These are phyloP conservation scores for Prosapia bicincta DNA, from an alignment of 2,888 invertebrate species.

Conservation along the genomic window DNA sequence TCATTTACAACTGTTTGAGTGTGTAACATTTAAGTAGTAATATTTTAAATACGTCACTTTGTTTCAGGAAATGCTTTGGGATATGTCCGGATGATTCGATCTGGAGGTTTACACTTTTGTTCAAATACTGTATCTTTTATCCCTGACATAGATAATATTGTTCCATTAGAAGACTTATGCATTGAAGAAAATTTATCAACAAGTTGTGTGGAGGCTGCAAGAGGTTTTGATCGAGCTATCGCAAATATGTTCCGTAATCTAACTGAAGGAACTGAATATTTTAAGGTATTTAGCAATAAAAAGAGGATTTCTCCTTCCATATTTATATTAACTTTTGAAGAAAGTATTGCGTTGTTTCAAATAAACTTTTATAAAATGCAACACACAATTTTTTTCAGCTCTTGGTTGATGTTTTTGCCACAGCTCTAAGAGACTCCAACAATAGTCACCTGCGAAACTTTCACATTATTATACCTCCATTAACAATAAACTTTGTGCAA, in stretches of 20 bases:
- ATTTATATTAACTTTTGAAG: no score
- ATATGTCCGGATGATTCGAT: constrained; percentile 89
- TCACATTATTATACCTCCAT: constrained; percentile 87
- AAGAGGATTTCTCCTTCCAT: no score
- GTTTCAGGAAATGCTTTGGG: constrained; percentile 81
- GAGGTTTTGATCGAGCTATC: constrained; percentile 73
- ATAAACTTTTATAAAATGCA: no score
- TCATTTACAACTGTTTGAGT: no score
- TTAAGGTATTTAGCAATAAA: constrained; percentile 55
- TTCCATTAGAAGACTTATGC: constrained; percentile 61
- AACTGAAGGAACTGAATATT: constrained; percentile 85
- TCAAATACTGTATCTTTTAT: constrained; percentile 88
- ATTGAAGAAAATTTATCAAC: constrained; percentile 57
- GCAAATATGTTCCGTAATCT: constrained; percentile 77
- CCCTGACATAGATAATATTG: constrained; percentile 68
- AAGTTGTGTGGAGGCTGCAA: constrained; percentile 62
- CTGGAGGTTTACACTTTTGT: constrained; percentile 90
- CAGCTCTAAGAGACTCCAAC: constrained; percentile 58
- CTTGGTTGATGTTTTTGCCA: constrained; percentile 83
- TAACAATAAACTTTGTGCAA: constrained; percentile 93
- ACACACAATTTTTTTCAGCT: constrained; percentile 48
- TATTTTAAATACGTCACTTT: no score
- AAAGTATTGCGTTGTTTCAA: no score
- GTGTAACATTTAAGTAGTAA: no score
- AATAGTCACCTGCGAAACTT: constrained; percentile 71